These are phyloP conservation scores for Pelecanoides urinatrix DNA, from an alignment of 2,113 vertebrate species.

Conservation along the genomic window DNA sequence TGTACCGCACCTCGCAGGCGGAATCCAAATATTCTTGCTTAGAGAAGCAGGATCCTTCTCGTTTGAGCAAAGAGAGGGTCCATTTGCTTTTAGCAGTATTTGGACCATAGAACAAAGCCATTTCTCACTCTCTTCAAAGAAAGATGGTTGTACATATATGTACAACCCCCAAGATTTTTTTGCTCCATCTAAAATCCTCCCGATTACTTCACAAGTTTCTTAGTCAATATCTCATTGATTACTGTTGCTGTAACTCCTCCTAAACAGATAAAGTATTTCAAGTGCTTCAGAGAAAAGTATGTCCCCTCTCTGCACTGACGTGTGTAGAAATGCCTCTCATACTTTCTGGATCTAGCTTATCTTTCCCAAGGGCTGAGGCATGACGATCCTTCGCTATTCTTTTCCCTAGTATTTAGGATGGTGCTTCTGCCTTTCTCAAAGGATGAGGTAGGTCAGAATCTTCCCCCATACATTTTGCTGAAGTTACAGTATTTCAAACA, in stretches of 20 bases:
- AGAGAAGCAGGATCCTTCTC: neutral
- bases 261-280: neutral
- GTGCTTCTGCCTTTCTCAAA: neutral
- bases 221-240: neutral
- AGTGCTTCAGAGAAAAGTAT: neutral
- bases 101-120: neutral
- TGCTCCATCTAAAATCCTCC: neutral
- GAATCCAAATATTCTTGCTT: neutral
- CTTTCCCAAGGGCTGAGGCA: neutral
- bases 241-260: neutral
- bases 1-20: neutral
- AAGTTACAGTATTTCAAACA: neutral
- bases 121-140: neutral
- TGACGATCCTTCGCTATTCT: neutral
- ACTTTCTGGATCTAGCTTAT: slow-evolving; percentile 22
- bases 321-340: slow-evolving; percentile 19
- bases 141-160: neutral
- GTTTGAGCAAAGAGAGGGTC: neutral
- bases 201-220: neutral
- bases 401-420: neutral
- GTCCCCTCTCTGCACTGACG: neutral
- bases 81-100: neutral
- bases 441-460: neutral
- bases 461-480: neutral
- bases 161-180: neutral